Percentiles rank a stretch among this genome's conserved stretches.
phyloP scores from a whole-genome alignment of 92 coral and sea anemone genomes.

The Hydrozoanthus gracilis region DNA sequence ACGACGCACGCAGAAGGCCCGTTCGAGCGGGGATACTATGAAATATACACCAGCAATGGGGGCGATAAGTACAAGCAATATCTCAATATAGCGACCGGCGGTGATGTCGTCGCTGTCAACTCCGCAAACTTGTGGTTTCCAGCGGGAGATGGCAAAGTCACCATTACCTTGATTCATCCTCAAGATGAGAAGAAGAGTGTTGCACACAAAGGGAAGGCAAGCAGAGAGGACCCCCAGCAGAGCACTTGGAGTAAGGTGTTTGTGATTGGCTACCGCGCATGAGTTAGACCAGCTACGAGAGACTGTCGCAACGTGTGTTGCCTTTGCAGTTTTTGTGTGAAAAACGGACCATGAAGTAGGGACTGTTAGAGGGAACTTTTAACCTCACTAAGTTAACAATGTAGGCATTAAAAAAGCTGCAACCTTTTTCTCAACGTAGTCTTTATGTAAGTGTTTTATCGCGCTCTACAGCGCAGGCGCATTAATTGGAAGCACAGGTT shows the following conservation, averaged over 20 bases:
- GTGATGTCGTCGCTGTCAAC: constrained; percentile 55
- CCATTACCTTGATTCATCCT: constrained; percentile 43
- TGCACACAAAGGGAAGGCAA: neutral
- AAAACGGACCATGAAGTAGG: too few species aligned
- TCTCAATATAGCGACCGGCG: constrained; percentile 71
- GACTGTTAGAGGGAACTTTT: too few species aligned
- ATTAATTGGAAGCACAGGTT: too few species aligned
- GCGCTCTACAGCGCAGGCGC: too few species aligned
- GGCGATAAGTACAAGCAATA: constrained; percentile 50
- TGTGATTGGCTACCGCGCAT: constrained; percentile 53
- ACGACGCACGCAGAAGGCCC: constrained; percentile 60
- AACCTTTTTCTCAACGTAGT: too few species aligned
- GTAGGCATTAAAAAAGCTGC: too few species aligned
- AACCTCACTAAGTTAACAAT: too few species aligned
- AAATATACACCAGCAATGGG: constrained; percentile 53
- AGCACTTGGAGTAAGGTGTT: constrained; percentile 59
- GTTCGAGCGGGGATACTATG: constrained; percentile 70
- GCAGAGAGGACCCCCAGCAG: constrained; percentile 19
- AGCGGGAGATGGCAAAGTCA: constrained; percentile 58
- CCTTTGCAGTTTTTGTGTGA: too few species aligned
- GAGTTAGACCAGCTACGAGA: neutral
- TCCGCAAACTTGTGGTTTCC: constrained; percentile 77
- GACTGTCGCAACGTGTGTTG: too few species aligned
- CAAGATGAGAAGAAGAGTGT: constrained; percentile 52
- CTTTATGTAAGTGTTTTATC: too few species aligned